Evolutionary conservation across 2,797 vertebrate genomes (phyloP), one percentile per base, ranked within the genome.

Genomic region (Glossophaga mutica): DNA sequence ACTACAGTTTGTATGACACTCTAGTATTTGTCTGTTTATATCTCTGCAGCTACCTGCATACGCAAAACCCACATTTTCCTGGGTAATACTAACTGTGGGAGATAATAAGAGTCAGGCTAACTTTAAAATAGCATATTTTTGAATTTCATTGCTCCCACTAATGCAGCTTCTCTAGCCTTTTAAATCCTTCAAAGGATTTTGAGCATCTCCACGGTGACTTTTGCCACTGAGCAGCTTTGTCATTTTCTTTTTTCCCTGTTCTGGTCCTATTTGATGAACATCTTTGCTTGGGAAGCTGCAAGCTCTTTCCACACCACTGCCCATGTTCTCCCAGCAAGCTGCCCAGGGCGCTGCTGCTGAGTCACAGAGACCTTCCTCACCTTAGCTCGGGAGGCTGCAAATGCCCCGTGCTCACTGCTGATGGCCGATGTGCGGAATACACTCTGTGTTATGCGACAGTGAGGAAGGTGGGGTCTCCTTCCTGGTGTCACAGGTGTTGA

Each of bases 241-340:
- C 14, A 46, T 87, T 87, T 18, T 94, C 55, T 94, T 86, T 6
- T 18, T 84, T 92, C 78, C 29, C 21, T 70, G 2, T 81, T 68
- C 22, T 76, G 6, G 46, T 62, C 15, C 3, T 78, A 32, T 68
- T 26, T 29, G 67, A 10, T 85, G 15, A 83, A 87, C 1, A 68
- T 2, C 0, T 87, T 70, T 81, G 19, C 11, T 77, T 74, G 34
- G 74, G n/a, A 85, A 85, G 14, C 65, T 65, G 9, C 24, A 62
- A 93, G 8, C 21, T 78, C 37, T 76, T 77, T 85, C 34, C 10
- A 50, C 0, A 21, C 15, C 19, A 9, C 48, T 68, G 24, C 26
- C 34, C n/a, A 34, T 70, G 52, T 76, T n/a, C 24, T 11, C 16
- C 21, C 39, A 71, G 26, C 24, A 86, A 70, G 46, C 73, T 73